Evolutionary conservation across 2,113 vertebrate species (phyloP).

Genomic region (Melanerpes formicivorus): DNA sequence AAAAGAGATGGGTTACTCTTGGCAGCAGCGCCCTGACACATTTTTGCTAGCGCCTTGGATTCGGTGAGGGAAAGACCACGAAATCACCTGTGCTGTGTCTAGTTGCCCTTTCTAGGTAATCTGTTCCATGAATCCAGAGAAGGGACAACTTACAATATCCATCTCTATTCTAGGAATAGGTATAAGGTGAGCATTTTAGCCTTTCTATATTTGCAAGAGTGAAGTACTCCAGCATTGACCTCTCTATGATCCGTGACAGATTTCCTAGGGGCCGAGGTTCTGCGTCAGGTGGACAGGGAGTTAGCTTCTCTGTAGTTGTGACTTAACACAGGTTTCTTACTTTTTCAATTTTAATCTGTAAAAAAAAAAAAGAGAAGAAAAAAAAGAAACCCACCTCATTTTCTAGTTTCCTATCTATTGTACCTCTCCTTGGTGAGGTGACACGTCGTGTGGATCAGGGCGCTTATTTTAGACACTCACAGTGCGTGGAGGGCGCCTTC

Average conservation of each 20-base stretch:
- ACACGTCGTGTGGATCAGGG: conserved; percentile 15
- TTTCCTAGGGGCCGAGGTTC: conserved; percentile 37
- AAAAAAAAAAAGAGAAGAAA: conserved; percentile 22
- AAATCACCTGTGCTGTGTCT: conserved; percentile 50
- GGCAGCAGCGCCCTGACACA: conserved; percentile 37
- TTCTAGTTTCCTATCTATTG: conserved; percentile 64
- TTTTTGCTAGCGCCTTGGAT: conserved; percentile 43
- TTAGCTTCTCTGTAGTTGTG: conserved; percentile 46
- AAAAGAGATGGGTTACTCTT: conserved; percentile 14
- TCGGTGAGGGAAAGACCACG: conserved; percentile 7
- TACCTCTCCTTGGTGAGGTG: conserved; percentile 47
- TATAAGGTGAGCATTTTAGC: conserved; percentile 72
- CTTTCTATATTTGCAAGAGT: conserved; percentile 75
- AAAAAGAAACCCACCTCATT: not conserved
- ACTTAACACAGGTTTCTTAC: conserved; percentile 58
- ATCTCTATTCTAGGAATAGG: conserved; percentile 86
- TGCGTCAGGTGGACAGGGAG: conserved; percentile 49
- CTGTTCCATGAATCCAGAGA: conserved; percentile 70
- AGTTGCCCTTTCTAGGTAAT: conserved; percentile 64
- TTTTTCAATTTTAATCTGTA: conserved; percentile 59
- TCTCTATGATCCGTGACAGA: conserved; percentile 49
- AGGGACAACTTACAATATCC: conserved; percentile 73
- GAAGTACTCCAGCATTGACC: conserved; percentile 54
- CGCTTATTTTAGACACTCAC: conserved; percentile 24
- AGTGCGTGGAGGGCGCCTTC: not conserved